These are phyloP conservation scores for Drosophila tani DNA, from an alignment of 1,140 invertebrate genomes.

Conservation along the genomic window DNA sequence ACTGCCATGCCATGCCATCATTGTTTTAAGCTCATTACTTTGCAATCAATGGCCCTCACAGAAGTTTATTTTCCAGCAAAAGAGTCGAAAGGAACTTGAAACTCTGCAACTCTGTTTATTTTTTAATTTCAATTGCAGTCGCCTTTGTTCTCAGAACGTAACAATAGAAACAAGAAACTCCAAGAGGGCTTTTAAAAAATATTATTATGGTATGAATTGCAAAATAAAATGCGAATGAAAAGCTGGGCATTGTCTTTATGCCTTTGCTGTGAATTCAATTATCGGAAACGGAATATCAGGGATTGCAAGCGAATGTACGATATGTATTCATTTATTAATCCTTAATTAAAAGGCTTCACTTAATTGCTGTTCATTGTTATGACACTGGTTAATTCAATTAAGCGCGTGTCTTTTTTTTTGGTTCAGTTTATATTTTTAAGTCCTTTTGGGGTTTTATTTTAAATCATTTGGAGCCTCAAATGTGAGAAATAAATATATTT, in stretches of 20 bases:
- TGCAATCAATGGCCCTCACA: slow-evolving; percentile 18
- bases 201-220: slow-evolving; percentile 11
- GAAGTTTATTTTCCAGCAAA: background rate
- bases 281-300: slow-evolving; percentile 2
- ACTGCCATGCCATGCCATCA: slow-evolving; percentile 2
- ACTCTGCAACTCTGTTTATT: slow-evolving; percentile 40
- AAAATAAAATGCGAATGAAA: slow-evolving; percentile 21
- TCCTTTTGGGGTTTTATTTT: too few species aligned
- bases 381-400: slow-evolving; percentile 9
- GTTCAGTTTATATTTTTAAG: background rate
- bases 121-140: slow-evolving; percentile 24
- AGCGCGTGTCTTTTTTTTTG: background rate
- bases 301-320: background rate
- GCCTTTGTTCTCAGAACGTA: slow-evolving; percentile 6
- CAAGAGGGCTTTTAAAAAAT: slow-evolving; percentile 27
- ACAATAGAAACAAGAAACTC: slow-evolving; percentile 21
- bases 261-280: slow-evolving; percentile 23
- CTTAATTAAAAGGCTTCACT: slow-evolving; percentile 34
- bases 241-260: slow-evolving; percentile 13
- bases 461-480: slow-evolving; percentile 3
- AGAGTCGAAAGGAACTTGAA: slow-evolving; percentile 32
- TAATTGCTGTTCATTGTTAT: slow-evolving; percentile 24
- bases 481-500: too few species aligned
- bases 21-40: slow-evolving; percentile 26
- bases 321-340: slow-evolving; percentile 34